Conservation (phyloP, 2,888 invertebrate genomes). For the Doris montereyensis region DNA sequence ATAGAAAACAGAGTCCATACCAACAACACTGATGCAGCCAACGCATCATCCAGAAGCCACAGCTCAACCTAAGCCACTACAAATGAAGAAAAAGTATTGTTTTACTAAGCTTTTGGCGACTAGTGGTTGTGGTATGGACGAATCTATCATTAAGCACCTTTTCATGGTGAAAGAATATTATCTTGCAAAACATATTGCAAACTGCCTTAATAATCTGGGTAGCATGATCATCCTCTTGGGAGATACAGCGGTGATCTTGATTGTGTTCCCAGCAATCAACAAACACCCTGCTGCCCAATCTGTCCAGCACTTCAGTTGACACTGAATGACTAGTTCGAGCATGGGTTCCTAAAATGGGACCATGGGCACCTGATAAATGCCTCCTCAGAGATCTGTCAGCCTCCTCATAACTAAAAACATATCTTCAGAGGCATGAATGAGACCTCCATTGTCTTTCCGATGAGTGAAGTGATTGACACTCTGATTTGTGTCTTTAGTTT, state of each 20-base stretch:
- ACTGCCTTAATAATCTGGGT: background rate
- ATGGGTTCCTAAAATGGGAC: background rate
- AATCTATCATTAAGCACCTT: conserved; percentile 3
- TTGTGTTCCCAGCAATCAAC: conserved; percentile 3
- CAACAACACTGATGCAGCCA: too few species aligned
- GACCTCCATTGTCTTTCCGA: background rate
- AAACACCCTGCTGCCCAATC: background rate
- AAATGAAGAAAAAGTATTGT: conserved; percentile 13
- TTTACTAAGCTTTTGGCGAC: background rate
- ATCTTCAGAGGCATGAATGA: background rate
- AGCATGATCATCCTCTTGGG: background rate
- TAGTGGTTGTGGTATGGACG: background rate
- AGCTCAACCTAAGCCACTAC: background rate
- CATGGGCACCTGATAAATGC: background rate
- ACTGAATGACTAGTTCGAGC: background rate
- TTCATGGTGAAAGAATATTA: background rate
- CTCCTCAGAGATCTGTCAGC: background rate
- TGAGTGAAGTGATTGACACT: background rate
- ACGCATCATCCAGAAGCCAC: too few species aligned
- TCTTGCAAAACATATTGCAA: background rate
- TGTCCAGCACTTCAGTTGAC: background rate
- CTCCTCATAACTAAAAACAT: background rate
- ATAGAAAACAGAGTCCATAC: too few species aligned
- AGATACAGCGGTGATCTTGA: background rate
- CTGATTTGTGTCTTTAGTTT: background rate